A percentile compares a stretch with the other conserved stretches of the same genome.
Conservation (phyloP, 2,888 invertebrate species). For the Andrena fulva region DNA sequence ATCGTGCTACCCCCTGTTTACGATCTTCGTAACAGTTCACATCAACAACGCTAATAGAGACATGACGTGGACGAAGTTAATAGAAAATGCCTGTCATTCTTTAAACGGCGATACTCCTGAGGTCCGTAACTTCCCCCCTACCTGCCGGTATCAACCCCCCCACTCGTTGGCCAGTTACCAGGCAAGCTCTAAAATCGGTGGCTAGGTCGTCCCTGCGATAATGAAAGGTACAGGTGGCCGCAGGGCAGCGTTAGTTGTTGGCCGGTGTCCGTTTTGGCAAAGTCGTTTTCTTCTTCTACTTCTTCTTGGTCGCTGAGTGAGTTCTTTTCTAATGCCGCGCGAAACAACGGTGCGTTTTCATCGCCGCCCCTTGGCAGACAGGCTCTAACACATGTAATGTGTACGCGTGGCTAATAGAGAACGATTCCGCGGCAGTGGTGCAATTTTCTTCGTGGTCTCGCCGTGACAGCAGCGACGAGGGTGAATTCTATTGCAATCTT, state of each 20-base stretch:
- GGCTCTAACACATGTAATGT: slow-evolving; percentile 3
- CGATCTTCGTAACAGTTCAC: not conserved
- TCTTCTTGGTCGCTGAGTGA: slow-evolving; percentile 35
- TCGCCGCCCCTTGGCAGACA: slow-evolving; percentile 33
- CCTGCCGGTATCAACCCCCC: slow-evolving; percentile 58
- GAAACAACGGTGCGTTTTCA: slow-evolving; percentile 57
- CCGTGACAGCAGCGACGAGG: slow-evolving; percentile 21
- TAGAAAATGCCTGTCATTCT: slow-evolving; percentile 18
- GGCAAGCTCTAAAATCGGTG: slow-evolving; percentile 79
- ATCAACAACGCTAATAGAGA: not conserved
- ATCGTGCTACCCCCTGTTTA: not conserved
- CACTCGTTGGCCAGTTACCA: slow-evolving; percentile 71
- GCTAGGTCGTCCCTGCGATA: slow-evolving; percentile 78
- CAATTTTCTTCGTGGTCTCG: slow-evolving; percentile 15
- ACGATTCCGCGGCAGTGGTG: slow-evolving; percentile 20
- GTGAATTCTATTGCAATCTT: slow-evolving; percentile 5
- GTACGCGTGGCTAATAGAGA: slow-evolving; percentile 37
- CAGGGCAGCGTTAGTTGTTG: slow-evolving; percentile 78
- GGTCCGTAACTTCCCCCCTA: slow-evolving; percentile 26
- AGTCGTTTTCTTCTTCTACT: slow-evolving; percentile 63
- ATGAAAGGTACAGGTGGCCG: slow-evolving; percentile 75
- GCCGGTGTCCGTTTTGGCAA: slow-evolving; percentile 81
- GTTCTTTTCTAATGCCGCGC: slow-evolving; percentile 35
- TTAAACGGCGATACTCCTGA: slow-evolving; percentile 5
- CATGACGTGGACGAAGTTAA: slow-evolving; percentile 7